phyloP scores from a whole-genome alignment of 2,113 vertebrate species.

The Zosterops lateralis region DNA sequence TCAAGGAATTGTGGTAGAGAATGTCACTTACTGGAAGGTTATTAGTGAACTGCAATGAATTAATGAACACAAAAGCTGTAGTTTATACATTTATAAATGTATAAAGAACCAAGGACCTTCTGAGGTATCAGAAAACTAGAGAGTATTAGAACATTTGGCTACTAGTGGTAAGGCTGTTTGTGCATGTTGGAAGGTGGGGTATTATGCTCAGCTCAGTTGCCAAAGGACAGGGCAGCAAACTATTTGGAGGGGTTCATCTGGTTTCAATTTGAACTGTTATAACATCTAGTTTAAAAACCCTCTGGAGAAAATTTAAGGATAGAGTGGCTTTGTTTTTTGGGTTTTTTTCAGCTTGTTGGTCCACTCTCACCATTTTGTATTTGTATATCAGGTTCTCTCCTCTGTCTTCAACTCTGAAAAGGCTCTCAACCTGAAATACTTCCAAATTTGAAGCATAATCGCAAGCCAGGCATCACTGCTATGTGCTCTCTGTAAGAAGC shows the following conservation, averaged over 20 bases:
- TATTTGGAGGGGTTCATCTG: background rate
- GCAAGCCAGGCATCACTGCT: background rate
- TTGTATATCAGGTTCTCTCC: background rate
- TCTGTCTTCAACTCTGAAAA: background rate
- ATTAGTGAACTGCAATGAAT: background rate
- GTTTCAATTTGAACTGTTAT: background rate
- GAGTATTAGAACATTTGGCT: background rate
- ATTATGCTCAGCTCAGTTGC: background rate
- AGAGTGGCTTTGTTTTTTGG: background rate
- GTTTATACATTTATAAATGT: background rate
- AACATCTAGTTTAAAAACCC: background rate
- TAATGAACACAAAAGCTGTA: background rate
- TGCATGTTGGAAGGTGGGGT: background rate
- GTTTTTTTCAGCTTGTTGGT: background rate
- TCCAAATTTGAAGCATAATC: background rate
- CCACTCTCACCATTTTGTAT: background rate
- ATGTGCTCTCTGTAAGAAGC: background rate
- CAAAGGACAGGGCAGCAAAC: background rate
- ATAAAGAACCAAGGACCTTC: background rate
- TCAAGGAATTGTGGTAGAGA: background rate
- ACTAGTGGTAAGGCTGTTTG: background rate
- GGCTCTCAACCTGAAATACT: background rate
- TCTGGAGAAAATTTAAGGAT: background rate
- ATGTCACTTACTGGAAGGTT: background rate
- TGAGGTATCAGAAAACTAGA: background rate